phyloP scores from a whole-genome alignment of 2,113 vertebrate genomes.

The Carettochelys insculpta region DNA sequence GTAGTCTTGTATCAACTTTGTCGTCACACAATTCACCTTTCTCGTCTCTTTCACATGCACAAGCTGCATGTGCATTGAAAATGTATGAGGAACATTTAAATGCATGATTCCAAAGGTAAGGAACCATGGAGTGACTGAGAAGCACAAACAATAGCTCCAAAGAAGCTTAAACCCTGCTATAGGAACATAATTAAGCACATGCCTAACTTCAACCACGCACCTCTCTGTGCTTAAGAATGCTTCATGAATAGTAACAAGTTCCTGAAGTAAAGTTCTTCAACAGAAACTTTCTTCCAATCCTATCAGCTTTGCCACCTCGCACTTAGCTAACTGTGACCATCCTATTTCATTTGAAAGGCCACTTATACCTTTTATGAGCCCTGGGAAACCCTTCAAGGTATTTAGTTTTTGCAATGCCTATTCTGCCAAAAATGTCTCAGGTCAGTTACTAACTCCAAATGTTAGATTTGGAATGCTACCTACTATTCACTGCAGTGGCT shows the following conservation, averaged over 20 bases:
- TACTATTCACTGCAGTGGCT: background rate
- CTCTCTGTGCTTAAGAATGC: background rate
- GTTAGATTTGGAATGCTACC: accelerated
- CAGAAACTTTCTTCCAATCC: background rate
- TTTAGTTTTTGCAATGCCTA: background rate
- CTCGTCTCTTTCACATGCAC: accelerated
- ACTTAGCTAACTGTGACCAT: background rate
- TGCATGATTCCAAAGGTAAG: background rate
- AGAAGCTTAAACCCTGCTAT: background rate
- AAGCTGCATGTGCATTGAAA: background rate
- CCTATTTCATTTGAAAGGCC: background rate
- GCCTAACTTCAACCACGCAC: accelerated
- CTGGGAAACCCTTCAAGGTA: background rate
- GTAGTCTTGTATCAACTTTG: background rate
- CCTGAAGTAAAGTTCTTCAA: background rate
- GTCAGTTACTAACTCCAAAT: accelerated
- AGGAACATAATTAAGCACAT: background rate
- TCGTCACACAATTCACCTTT: background rate
- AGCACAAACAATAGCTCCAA: background rate
- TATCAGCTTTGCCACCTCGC: background rate
- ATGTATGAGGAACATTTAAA: background rate
- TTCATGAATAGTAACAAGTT: background rate
- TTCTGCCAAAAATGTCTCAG: accelerated
- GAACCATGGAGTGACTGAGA: background rate
- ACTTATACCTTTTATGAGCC: background rate